Evolutionary conservation across 2,888 invertebrate genomes (phyloP).

Genomic region (Ormyrus nitidulus): DNA sequence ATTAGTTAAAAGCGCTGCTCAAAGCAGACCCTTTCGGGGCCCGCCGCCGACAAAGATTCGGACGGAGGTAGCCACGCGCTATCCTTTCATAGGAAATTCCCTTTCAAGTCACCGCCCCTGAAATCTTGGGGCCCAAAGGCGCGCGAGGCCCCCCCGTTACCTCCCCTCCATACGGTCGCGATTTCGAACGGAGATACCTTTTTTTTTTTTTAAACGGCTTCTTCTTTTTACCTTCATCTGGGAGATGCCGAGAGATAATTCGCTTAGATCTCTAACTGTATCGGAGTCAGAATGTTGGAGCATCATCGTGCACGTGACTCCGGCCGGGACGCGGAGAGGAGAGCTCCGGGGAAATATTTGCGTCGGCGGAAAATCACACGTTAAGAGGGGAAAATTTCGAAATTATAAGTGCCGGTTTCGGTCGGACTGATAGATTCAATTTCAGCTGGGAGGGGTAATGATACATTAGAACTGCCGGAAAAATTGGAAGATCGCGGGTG

Average conservation of each 20-base stretch:
- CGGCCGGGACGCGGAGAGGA: neutral
- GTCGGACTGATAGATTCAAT: neutral
- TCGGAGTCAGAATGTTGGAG: constrained; percentile 40
- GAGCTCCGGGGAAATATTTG: constrained; percentile 2
- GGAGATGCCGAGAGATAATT: constrained; percentile 36
- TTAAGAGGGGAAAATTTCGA: neutral
- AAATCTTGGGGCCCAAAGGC: constrained; percentile 13
- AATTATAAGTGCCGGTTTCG: neutral
- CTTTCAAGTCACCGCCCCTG: constrained; percentile 73
- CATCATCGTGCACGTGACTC: constrained; percentile 38
- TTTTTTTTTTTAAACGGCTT: constrained; percentile 16
- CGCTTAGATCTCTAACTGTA: constrained; percentile 48
- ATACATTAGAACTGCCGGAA: neutral
- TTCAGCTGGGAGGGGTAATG: neutral
- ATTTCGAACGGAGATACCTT: constrained; percentile 46
- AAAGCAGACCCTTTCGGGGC: constrained; percentile 38
- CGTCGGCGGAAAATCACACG: constrained; percentile 12
- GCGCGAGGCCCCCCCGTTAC: constrained; percentile 8
- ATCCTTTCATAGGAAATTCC: constrained; percentile 72
- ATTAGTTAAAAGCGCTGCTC: constrained; percentile 51
- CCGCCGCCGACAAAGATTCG: constrained; percentile 67
- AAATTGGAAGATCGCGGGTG: neutral
- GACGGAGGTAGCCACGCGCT: constrained; percentile 64
- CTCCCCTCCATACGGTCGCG: constrained; percentile 16
- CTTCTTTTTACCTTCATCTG: constrained; percentile 50